Evolutionary conservation across 2,888 invertebrate genomes (phyloP).

Genomic region (Tipula unca): DNA sequence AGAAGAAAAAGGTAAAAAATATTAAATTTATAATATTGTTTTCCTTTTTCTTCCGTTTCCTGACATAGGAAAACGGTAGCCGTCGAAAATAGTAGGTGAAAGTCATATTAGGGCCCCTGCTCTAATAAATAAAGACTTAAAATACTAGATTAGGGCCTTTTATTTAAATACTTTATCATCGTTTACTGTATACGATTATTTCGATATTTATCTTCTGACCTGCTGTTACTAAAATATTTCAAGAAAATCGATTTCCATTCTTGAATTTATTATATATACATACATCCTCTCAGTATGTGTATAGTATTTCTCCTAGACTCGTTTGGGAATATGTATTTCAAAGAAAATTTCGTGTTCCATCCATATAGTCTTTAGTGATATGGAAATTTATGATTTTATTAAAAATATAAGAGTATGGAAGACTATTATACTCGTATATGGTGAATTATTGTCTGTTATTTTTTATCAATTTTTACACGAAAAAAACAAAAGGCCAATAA

Average conservation of each 20-base stretch:
- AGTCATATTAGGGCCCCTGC: too few relatives aligned
- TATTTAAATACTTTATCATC: too few relatives aligned
- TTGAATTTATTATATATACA: background rate
- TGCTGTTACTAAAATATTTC: background rate
- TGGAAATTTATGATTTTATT: background rate
- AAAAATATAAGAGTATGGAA: background rate
- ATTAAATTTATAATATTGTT: too few relatives aligned
- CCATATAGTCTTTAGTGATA: background rate
- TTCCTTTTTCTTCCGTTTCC: too few relatives aligned
- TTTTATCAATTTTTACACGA: background rate
- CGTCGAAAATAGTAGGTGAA: too few relatives aligned
- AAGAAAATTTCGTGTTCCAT: background rate
- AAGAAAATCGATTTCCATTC: background rate
- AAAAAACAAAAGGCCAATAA: background rate
- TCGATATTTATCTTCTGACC: background rate
- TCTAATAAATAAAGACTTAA: too few relatives aligned
- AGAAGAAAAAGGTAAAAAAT: too few relatives aligned
- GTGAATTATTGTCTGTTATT: background rate
- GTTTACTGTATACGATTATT: background rate
- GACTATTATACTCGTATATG: background rate
- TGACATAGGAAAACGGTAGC: too few relatives aligned
- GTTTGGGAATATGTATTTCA: background rate
- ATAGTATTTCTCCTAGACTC: background rate
- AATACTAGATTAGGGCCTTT: too few relatives aligned
- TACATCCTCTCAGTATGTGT: background rate